These are phyloP conservation scores for Papilio polyxenes DNA, from an alignment of 1,140 invertebrate species.

Conservation along the genomic window DNA sequence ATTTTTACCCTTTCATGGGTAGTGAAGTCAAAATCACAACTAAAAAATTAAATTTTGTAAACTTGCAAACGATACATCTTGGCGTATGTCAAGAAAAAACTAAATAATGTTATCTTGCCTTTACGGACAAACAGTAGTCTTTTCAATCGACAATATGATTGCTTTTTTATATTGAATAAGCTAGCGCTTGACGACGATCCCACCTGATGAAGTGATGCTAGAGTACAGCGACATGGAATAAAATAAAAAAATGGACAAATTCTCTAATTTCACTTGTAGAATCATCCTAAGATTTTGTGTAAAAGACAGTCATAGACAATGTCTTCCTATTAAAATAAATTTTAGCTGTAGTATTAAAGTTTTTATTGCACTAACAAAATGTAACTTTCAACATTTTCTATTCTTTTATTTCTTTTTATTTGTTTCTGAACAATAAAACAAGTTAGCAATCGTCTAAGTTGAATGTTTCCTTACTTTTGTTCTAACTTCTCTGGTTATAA, in stretches of 20 bases:
- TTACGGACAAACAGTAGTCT: background rate
- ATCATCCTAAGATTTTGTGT: background rate
- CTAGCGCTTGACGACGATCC: too few relatives aligned
- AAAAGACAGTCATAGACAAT: background rate
- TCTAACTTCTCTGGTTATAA: constrained; percentile 31
- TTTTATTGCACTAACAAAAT: constrained; percentile 31
- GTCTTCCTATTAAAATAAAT: constrained; percentile 25
- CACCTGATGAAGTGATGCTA: too few relatives aligned
- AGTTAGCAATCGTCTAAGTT: constrained; percentile 37
- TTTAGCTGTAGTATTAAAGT: constrained; percentile 24
- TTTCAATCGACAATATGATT: background rate
- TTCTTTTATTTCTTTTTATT: constrained; percentile 38
- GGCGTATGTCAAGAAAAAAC: background rate
- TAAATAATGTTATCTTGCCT: background rate
- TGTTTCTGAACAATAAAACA: constrained; percentile 38
- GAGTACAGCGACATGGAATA: too few relatives aligned
- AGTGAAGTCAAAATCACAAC: background rate
- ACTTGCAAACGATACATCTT: background rate
- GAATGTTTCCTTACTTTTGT: constrained; percentile 36
- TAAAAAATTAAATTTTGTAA: background rate
- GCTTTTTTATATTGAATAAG: too few relatives aligned
- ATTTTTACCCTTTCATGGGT: background rate
- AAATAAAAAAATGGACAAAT: too few relatives aligned
- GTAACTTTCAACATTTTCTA: constrained; percentile 33
- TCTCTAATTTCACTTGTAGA: background rate